Conservation (phyloP, 2,113 vertebrate species). For the Brachionichthys hirsutus region DNA sequence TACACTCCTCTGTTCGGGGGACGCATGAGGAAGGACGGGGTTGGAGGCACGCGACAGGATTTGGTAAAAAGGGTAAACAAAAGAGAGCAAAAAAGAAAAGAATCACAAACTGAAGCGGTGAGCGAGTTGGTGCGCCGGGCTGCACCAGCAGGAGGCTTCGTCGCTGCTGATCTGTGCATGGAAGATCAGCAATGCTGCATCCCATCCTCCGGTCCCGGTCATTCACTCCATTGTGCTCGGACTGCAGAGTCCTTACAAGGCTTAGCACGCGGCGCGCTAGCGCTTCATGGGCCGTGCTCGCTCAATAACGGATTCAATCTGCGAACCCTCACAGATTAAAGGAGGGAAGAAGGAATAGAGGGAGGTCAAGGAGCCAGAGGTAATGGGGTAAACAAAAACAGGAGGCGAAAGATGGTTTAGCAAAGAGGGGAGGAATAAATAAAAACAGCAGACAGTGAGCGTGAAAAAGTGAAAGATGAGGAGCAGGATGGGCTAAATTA, state of each 20-base stretch:
- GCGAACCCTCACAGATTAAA: conserved; percentile 49
- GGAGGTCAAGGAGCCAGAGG: conserved; percentile 18
- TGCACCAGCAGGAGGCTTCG: background rate
- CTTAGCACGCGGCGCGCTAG: conserved; percentile 44
- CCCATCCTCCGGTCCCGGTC: no score
- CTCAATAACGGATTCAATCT: conserved; percentile 72
- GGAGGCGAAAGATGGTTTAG: conserved; percentile 12
- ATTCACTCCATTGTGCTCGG: conserved; percentile 7
- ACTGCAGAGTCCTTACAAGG: conserved; percentile 50
- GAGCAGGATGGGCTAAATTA: conserved; percentile 54
- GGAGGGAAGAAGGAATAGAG: conserved; percentile 19
- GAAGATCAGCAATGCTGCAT: no score
- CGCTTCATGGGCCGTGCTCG: conserved; percentile 42
- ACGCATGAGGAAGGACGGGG: conserved; percentile 49
- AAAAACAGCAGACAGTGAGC: conserved; percentile 5
- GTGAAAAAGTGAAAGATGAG: background rate
- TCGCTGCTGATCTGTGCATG: no score
- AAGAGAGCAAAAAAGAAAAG: conserved; percentile 47
- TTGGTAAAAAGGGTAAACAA: conserved; percentile 57
- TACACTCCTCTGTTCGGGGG: conserved; percentile 73
- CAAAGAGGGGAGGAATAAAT: background rate
- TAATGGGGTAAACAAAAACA: conserved; percentile 28
- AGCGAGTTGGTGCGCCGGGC: conserved; percentile 13
- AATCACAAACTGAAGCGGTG: conserved; percentile 34
- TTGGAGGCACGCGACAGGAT: conserved; percentile 40